Percentiles rank a stretch among this genome's conserved stretches.
phyloP scores from a whole-genome alignment of 2,113 vertebrate genomes.

The Tachuris rubrigastra region DNA sequence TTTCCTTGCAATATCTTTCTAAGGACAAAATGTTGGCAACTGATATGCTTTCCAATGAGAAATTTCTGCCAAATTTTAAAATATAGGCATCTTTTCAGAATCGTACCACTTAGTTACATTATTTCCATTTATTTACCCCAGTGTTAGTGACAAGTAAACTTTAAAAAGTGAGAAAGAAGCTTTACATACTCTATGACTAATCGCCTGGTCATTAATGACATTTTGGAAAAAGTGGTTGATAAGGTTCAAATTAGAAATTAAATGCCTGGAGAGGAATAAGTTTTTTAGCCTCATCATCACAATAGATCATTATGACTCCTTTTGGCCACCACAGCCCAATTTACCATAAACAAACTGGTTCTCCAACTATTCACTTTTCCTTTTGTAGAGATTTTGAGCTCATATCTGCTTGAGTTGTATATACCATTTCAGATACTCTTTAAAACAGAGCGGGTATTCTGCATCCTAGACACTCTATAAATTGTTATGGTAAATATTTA shows the following conservation, averaged over 20 bases:
- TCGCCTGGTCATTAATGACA: background rate
- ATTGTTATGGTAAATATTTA: slow-evolving; percentile 25
- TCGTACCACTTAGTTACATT: background rate
- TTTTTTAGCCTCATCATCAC: background rate
- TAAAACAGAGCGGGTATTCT: background rate
- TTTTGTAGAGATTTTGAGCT: background rate
- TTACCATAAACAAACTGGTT: background rate
- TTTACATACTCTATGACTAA: background rate
- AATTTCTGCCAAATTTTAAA: background rate
- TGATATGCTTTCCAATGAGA: background rate
- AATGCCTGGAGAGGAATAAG: background rate
- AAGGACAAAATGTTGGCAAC: background rate
- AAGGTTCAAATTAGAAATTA: background rate
- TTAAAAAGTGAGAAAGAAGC: background rate
- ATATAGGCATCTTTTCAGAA: background rate
- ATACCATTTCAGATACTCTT: background rate
- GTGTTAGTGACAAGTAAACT: background rate
- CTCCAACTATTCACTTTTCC: background rate
- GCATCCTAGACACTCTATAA: background rate
- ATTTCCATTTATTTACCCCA: background rate
- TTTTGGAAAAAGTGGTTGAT: background rate
- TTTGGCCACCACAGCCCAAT: background rate
- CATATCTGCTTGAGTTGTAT: background rate
- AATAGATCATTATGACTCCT: background rate
- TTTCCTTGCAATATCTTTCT: background rate